A percentile compares a stretch with the other conserved stretches of the same genome.
phyloP scores from a whole-genome alignment of 1,140 invertebrate species.

The Heliconius melpomene region DNA sequence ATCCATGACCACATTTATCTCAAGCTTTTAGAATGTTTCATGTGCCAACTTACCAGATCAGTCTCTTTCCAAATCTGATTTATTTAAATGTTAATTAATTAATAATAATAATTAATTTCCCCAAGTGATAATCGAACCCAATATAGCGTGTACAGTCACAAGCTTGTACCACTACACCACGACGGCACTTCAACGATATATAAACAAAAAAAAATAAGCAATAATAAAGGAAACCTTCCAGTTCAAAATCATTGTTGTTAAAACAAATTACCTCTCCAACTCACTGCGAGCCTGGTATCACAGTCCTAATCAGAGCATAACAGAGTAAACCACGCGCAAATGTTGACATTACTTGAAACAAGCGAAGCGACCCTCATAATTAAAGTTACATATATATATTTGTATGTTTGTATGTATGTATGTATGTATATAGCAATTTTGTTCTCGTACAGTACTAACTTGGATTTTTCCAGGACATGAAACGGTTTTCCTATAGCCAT shows the following conservation, averaged over 20 bases:
- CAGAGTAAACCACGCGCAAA: slow-evolving; percentile 7
- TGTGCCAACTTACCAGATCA: no score
- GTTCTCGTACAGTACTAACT: neutral
- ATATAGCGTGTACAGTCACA: no score
- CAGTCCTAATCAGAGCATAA: slow-evolving; percentile 4
- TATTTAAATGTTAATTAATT: neutral
- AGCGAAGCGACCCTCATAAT: neutral
- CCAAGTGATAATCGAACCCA: no score
- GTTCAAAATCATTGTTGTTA: neutral
- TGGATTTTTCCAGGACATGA: neutral
- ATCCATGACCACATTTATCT: no score
- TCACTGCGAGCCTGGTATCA: neutral
- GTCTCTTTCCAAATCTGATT: no score
- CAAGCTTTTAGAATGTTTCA: no score
- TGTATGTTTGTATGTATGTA: neutral
- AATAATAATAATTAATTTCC: neutral
- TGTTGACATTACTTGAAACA: slow-evolving; percentile 3
- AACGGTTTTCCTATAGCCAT: no score
- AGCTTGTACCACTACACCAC: no score
- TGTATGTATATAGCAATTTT: no score
- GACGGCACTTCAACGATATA: no score
- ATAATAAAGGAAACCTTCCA: no score
- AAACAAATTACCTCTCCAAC: neutral
- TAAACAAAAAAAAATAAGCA: no score
- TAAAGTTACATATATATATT: neutral